phyloP scores from a whole-genome alignment of 2,888 invertebrate species.

The Erebia ligea region DNA sequence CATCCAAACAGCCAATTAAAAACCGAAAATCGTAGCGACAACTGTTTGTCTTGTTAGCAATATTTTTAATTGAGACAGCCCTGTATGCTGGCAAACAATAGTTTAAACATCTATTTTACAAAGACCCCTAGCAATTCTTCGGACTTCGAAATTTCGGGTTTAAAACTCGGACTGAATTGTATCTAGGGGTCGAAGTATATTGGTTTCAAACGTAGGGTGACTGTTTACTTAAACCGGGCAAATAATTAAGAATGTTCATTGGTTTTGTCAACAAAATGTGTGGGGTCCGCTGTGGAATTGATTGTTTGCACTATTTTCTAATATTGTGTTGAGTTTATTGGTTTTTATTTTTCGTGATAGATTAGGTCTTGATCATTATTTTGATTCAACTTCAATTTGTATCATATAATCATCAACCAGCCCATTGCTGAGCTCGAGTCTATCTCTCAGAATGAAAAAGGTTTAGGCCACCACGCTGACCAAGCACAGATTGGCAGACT shows the following conservation, averaged over 20 bases:
- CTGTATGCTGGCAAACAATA: constrained; percentile 71
- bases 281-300: constrained; percentile 61
- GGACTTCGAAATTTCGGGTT: constrained; percentile 24
- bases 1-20: constrained; percentile 76
- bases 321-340: constrained; percentile 60
- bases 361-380: constrained; percentile 42
- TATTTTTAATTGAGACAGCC: constrained; percentile 81
- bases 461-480: no score
- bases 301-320: constrained; percentile 64
- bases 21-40: constrained; percentile 65
- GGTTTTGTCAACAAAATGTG: constrained; percentile 77
- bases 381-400: constrained; percentile 29
- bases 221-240: constrained; percentile 76
- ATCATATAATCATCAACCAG: no score
- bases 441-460: no score
- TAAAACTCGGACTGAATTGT: constrained; percentile 33
- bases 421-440: no score
- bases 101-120: constrained; percentile 54
- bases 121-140: constrained; percentile 46
- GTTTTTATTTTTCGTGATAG: constrained; percentile 47
- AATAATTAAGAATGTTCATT: constrained; percentile 82
- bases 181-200: constrained; percentile 49
- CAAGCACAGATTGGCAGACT: no score
- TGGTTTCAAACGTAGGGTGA: constrained; percentile 62
- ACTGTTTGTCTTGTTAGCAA: constrained; percentile 79